These are phyloP conservation scores for Drosophila rufa DNA, from an alignment of 1,140 invertebrate species.

Conservation along the genomic window DNA sequence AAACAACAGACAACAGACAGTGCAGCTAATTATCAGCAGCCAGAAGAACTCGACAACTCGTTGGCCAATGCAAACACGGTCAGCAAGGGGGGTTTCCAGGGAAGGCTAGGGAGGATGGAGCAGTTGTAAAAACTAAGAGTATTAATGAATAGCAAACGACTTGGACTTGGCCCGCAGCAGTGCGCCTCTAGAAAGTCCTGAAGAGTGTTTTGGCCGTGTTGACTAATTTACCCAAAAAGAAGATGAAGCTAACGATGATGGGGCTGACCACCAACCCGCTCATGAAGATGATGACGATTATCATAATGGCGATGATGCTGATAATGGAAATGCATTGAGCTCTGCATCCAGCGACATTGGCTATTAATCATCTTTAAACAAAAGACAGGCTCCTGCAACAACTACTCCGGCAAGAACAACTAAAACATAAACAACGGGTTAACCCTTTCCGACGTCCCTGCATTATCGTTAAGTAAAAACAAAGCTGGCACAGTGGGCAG, in stretches of 20 bases:
- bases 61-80: slow-evolving; percentile 62
- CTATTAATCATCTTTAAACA: slow-evolving; percentile 84
- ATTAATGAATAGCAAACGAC: slow-evolving; percentile 83
- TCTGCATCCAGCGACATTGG: slow-evolving; percentile 76
- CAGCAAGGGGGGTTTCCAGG: not conserved
- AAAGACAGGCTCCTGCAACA: slow-evolving; percentile 65
- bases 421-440: slow-evolving; percentile 83
- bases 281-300: slow-evolving; percentile 10
- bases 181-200: not conserved
- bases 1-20: slow-evolving; percentile 78
- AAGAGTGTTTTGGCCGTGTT: slow-evolving; percentile 59
- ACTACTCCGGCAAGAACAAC: slow-evolving; percentile 53
- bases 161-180: slow-evolving; percentile 57
- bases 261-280: not conserved
- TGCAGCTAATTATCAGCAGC: slow-evolving; percentile 78
- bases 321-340: slow-evolving; percentile 77
- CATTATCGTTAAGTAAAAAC: slow-evolving; percentile 66
- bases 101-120: not conserved
- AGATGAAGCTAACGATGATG: slow-evolving; percentile 42
- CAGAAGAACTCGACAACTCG: slow-evolving; percentile 70
- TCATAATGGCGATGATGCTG: slow-evolving; percentile 46
- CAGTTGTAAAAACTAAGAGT: slow-evolving; percentile 66
- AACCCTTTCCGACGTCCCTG: slow-evolving; percentile 71
- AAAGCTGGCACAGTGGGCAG: slow-evolving; percentile 42
- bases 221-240: slow-evolving; percentile 75